Conservation (phyloP, 2,113 vertebrate species). For the Lagopus leucura region DNA sequence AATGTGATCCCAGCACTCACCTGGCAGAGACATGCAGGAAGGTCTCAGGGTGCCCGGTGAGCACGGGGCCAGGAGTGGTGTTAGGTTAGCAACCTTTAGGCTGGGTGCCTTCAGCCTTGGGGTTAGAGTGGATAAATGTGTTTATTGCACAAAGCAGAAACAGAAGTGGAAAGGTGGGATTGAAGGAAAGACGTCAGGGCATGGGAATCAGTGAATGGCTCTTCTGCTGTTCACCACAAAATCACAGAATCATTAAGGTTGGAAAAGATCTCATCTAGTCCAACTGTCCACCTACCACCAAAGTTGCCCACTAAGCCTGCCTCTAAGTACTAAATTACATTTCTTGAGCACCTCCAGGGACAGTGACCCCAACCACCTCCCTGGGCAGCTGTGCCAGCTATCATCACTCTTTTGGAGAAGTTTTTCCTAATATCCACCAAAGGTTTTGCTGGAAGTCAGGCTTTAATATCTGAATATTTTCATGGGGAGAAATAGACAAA, state of each 20-base stretch:
- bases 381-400: no score
- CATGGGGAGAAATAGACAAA: background rate
- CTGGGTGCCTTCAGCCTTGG: background rate
- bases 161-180: background rate
- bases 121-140: background rate
- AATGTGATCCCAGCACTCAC: background rate
- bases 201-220: background rate
- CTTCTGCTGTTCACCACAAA: background rate
- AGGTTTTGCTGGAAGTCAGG: background rate
- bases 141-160: background rate
- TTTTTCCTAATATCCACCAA: background rate
- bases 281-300: no score
- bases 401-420: no score
- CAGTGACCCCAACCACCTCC: no score
- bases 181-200: background rate
- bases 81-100: background rate
- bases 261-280: no score
- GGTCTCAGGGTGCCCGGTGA: background rate
- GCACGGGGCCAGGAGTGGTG: accelerated
- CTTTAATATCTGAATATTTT: background rate
- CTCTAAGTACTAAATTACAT: no score
- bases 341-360: no score
- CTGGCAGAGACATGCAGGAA: background rate
- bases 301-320: no score
- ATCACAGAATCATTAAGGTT: no score